Percentiles rank a stretch among this genome's conserved stretches.
Conservation (phyloP, 2,797 vertebrate species). For the Chloroceryle amazona region DNA sequence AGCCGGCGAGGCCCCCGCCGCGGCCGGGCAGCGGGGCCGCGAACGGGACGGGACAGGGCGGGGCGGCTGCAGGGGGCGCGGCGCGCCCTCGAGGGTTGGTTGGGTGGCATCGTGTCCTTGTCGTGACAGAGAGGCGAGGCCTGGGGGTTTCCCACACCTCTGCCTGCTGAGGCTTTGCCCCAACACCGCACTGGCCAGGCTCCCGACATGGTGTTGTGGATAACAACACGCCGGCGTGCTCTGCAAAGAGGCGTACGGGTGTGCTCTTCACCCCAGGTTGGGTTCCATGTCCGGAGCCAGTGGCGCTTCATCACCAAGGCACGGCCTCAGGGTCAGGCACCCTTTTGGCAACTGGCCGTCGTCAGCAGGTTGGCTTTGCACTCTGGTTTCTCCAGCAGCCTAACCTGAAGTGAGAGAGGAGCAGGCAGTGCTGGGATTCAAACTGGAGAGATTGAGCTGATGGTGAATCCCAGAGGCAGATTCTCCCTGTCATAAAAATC, state of each 20-base stretch:
- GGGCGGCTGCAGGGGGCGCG: neutral
- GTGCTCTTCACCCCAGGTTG: accelerated
- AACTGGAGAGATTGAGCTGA: accelerated
- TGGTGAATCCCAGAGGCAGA: no score
- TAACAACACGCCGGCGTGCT: accelerated
- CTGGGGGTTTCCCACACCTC: accelerated
- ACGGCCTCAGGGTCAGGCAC: accelerated
- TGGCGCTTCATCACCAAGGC: accelerated
- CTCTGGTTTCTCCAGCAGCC: accelerated
- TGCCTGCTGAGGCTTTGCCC: no score
- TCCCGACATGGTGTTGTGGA: accelerated
- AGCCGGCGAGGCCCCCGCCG: neutral
- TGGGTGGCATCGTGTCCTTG: accelerated
- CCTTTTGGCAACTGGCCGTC: accelerated
- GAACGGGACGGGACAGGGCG: neutral
- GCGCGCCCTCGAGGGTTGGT: neutral
- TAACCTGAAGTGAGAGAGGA: neutral
- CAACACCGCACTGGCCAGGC: accelerated
- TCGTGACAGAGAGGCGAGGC: neutral
- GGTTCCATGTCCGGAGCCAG: accelerated
- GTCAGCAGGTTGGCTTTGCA: accelerated
- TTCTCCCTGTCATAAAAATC: neutral
- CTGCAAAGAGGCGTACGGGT: accelerated
- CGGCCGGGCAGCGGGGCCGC: neutral
- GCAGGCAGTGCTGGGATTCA: accelerated